These are phyloP conservation scores for Grus americana DNA, from an alignment of 2,113 vertebrate species.

Conservation along the genomic window DNA sequence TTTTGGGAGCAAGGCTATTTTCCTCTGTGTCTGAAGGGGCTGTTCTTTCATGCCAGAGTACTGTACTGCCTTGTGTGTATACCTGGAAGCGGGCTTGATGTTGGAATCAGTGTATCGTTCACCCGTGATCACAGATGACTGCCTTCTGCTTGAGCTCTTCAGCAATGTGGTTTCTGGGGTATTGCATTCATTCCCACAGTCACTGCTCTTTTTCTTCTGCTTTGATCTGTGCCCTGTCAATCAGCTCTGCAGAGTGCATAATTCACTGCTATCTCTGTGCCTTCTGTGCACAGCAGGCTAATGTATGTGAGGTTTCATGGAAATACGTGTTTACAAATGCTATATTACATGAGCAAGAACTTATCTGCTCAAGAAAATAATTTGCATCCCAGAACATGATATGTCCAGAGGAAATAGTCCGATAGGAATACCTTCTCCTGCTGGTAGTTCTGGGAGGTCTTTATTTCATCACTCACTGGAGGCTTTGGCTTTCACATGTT, in stretches of 20 bases:
- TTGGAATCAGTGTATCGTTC: background rate
- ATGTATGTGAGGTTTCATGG: background rate
- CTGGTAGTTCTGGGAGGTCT: slow-evolving; percentile 1
- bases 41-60: background rate
- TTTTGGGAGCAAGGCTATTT: background rate
- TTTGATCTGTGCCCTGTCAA: background rate
- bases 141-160: background rate
- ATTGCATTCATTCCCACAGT: background rate
- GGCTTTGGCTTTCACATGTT: background rate
- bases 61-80: background rate
- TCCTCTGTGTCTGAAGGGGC: background rate
- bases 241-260: background rate
- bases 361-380: background rate
- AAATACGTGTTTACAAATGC: background rate
- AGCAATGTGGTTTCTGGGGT: background rate
- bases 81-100: background rate
- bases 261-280: background rate
- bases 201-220: background rate
- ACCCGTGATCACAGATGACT: background rate
- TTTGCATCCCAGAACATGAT: background rate
- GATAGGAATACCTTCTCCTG: background rate
- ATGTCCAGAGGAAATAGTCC: background rate
- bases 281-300: background rate
- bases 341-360: background rate
- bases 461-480: background rate